Evolutionary conservation across 2,888 invertebrate genomes (phyloP).

Genomic region (Coleophora flavipennella): DNA sequence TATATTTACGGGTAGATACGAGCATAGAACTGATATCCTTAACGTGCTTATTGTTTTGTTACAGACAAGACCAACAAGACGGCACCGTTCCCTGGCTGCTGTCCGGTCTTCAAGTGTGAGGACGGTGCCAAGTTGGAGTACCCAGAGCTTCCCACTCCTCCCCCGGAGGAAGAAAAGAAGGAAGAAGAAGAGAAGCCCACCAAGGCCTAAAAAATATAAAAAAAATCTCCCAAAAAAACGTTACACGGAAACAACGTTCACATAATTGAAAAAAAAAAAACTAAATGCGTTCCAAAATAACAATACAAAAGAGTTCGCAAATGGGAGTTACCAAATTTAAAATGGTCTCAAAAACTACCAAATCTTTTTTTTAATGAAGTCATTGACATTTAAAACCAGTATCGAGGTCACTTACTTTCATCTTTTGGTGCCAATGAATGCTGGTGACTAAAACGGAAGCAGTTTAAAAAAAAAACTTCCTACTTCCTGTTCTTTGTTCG

Average conservation of each 20-base stretch:
- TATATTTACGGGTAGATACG: no score
- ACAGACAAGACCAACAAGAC: conserved; percentile 91
- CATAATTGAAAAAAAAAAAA: conserved; percentile 12
- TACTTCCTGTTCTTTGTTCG: conserved; percentile 46
- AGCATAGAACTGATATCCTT: no score
- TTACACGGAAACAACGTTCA: conserved; percentile 1
- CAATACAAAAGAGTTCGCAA: conserved; percentile 1
- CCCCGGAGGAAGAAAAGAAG: conserved; percentile 46
- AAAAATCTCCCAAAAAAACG: conserved; percentile 10
- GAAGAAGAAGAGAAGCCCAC: conserved; percentile 48
- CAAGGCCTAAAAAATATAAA: conserved; percentile 42
- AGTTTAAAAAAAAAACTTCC: conserved; percentile 34
- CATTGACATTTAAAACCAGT: not conserved
- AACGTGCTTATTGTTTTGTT: no score
- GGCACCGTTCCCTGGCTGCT: conserved; percentile 89
- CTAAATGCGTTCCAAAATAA: not conserved
- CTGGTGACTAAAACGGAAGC: conserved; percentile 16
- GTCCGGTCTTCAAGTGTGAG: conserved; percentile 89
- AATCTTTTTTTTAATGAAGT: conserved; percentile 16
- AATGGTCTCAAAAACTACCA: conserved; percentile 39
- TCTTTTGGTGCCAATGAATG: conserved; percentile 15
- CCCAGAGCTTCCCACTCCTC: conserved; percentile 79
- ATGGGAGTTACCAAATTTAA: conserved; percentile 12
- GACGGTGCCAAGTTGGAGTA: conserved; percentile 88
- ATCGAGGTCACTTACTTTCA: conserved; percentile 16